phyloP scores from a whole-genome alignment of 92 coral and sea anemone genomes.

The Desmophyllum pertusum region DNA sequence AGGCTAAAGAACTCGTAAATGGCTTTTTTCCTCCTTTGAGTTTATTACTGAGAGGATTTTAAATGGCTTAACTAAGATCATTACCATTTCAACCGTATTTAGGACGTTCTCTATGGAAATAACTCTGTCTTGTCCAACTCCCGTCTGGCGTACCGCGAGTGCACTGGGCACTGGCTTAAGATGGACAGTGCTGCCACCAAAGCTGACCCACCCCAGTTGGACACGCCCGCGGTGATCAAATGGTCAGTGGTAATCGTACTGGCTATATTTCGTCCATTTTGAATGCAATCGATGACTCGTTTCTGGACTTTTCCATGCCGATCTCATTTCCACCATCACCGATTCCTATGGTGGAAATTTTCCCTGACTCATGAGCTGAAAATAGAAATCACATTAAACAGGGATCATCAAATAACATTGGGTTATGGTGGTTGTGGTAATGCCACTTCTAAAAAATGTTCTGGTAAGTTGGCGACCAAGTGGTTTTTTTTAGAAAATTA shows the following conservation, averaged over 20 bases:
- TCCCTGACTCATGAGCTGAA: constrained; percentile 54
- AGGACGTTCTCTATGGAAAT: constrained; percentile 16
- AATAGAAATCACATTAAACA: neutral
- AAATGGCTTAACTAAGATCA: constrained; percentile 22
- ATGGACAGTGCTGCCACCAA: constrained; percentile 53
- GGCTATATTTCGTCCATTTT: constrained; percentile 75
- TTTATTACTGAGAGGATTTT: neutral
- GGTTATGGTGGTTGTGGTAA: no score
- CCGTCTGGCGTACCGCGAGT: constrained; percentile 67
- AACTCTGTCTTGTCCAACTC: constrained; percentile 14
- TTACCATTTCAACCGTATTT: constrained; percentile 60
- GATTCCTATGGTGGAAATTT: constrained; percentile 76
- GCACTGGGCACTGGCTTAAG: constrained; percentile 69
- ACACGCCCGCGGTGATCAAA: constrained; percentile 94
- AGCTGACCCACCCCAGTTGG: constrained; percentile 81
- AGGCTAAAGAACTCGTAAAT: no score
- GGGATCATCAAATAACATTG: neutral
- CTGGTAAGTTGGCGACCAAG: neutral
- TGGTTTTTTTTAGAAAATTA: no score
- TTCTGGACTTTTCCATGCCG: constrained; percentile 90
- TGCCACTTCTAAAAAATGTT: no score
- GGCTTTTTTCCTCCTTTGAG: no score
- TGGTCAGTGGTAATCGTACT: constrained; percentile 73
- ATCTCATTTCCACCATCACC: constrained; percentile 99
- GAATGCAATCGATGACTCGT: constrained; percentile 63